These are phyloP conservation scores for Podargus strigoides DNA, from an alignment of 2,797 vertebrate species.

Conservation along the genomic window DNA sequence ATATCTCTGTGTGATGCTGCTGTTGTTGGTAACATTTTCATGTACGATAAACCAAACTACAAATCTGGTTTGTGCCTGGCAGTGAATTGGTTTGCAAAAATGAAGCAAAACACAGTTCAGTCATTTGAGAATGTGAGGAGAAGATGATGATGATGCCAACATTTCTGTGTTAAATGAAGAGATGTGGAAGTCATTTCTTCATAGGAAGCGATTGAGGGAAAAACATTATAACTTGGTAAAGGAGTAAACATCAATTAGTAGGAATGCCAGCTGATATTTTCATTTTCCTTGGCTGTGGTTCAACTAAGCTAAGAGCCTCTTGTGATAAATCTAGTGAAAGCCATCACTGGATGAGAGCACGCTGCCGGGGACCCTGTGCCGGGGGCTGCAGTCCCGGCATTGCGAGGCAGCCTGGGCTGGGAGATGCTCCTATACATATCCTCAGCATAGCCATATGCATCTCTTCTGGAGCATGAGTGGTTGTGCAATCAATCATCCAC, in stretches of 20 bases:
- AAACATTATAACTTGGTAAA: background rate
- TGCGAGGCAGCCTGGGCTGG: background rate
- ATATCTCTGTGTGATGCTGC: background rate
- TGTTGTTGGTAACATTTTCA: background rate
- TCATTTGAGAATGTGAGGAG: background rate
- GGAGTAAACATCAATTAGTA: background rate
- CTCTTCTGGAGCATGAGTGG: background rate
- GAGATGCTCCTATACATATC: background rate
- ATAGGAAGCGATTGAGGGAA: background rate
- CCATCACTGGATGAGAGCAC: background rate
- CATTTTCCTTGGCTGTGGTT: background rate
- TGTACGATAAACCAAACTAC: background rate
- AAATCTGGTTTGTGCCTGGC: background rate
- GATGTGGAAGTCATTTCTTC: background rate
- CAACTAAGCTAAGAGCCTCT: background rate
- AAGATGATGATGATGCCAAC: background rate
- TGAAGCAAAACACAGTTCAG: background rate
- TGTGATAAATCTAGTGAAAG: background rate
- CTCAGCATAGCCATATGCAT: background rate
- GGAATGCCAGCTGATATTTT: background rate
- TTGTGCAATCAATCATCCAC: background rate
- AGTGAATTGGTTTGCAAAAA: background rate
- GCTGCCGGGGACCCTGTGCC: rapidly evolving
- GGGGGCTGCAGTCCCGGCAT: background rate
- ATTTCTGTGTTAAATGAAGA: background rate